phyloP scores from a whole-genome alignment of 2,797 vertebrate genomes.

The Phrynocephalus forsythii region DNA sequence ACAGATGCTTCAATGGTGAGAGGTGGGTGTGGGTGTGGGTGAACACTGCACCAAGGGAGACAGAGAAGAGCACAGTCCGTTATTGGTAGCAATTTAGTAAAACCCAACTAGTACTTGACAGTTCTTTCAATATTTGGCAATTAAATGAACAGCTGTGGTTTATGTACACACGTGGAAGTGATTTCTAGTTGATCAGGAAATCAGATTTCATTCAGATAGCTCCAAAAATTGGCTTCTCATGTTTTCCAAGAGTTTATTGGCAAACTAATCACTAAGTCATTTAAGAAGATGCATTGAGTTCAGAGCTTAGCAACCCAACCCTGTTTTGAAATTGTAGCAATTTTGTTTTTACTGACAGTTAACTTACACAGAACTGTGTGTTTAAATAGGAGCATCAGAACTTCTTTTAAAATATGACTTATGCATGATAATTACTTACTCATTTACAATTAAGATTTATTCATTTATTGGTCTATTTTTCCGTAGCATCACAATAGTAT shows the following conservation, averaged over 20 bases:
- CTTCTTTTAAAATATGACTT: slow-evolving; percentile 64
- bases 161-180: slow-evolving; percentile 35
- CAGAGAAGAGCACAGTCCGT: slow-evolving; percentile 50
- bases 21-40: slow-evolving; percentile 23
- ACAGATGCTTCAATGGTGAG: slow-evolving; percentile 33
- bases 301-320: slow-evolving; percentile 46
- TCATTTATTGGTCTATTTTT: slow-evolving; percentile 41
- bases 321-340: slow-evolving; percentile 47
- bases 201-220: slow-evolving; percentile 55
- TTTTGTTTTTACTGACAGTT: slow-evolving; percentile 71
- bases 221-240: slow-evolving; percentile 28
- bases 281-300: slow-evolving; percentile 44
- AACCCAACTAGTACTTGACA: slow-evolving; percentile 38
- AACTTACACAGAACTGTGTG: slow-evolving; percentile 67
- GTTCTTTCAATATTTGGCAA: slow-evolving; percentile 41
- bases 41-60: slow-evolving; percentile 57
- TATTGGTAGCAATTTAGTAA: slow-evolving; percentile 53
- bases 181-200: slow-evolving; percentile 51
- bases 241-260: slow-evolving; percentile 47
- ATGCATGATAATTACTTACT: slow-evolving; percentile 65
- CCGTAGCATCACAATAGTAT: slow-evolving; percentile 43
- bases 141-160: slow-evolving; percentile 42
- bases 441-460: slow-evolving; percentile 72
- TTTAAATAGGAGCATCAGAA: slow-evolving; percentile 60
- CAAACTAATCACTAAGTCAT: slow-evolving; percentile 43